These are phyloP conservation scores for Rhinogobio ventralis DNA, from an alignment of 2,797 vertebrate genomes.

Conservation along the genomic window DNA sequence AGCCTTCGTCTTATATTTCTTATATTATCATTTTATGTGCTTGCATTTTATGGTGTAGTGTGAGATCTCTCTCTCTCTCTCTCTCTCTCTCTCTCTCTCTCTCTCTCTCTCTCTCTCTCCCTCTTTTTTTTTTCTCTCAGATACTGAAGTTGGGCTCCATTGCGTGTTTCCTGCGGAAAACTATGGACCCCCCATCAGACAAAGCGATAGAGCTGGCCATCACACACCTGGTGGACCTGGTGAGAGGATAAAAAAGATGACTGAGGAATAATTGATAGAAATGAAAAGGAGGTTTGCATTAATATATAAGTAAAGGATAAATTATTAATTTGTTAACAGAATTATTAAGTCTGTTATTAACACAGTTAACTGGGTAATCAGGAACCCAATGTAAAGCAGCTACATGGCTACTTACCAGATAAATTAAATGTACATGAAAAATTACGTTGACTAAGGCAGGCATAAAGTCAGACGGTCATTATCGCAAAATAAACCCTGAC, in stretches of 20 bases:
- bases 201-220: slow-evolving; percentile 88
- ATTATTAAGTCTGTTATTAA: neutral
- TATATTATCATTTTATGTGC: neutral
- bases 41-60: too few relatives aligned
- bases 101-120: neutral
- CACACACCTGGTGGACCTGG: slow-evolving; percentile 92
- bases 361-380: slow-evolving; percentile 2
- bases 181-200: slow-evolving; percentile 89
- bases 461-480: neutral
- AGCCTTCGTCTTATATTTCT: neutral
- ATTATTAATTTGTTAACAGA: too few relatives aligned
- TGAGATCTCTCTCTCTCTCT: neutral
- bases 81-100: neutral
- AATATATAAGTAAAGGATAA: neutral
- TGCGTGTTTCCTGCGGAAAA: slow-evolving; percentile 86
- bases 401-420: neutral
- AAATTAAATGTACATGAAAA: slow-evolving; percentile 11
- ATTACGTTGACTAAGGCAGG: neutral
- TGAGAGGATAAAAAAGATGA: slow-evolving; percentile 62
- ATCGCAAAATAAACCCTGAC: neutral
- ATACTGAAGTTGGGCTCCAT: slow-evolving; percentile 93
- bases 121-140: slow-evolving; percentile 68
- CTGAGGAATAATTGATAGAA: slow-evolving; percentile 25
- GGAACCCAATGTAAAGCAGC: neutral
- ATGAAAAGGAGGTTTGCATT: slow-evolving; percentile 5